These are phyloP conservation scores for Acrobasis suavella DNA, from an alignment of 2,888 invertebrate genomes.

Conservation along the genomic window DNA sequence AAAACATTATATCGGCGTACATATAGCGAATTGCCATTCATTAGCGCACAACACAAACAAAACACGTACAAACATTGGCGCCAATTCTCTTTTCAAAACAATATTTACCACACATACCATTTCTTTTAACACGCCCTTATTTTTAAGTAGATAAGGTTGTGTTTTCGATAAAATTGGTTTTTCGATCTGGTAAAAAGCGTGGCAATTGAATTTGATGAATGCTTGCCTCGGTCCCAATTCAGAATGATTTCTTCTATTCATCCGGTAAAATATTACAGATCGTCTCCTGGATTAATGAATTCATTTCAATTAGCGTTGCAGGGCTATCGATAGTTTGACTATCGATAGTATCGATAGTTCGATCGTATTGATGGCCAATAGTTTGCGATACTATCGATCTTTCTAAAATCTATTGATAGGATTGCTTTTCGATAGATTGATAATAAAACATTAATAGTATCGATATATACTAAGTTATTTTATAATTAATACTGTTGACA, in stretches of 20 bases:
- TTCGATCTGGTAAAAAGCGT: neutral
- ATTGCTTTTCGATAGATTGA: too few species aligned
- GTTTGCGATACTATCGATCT: too few species aligned
- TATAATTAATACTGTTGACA: too few species aligned
- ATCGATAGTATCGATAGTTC: too few species aligned
- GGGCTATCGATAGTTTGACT: too few species aligned
- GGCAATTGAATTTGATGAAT: constrained; percentile 55
- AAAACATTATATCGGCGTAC: constrained; percentile 1
- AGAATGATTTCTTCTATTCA: constrained; percentile 71
- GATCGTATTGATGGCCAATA: too few species aligned
- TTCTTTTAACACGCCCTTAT: neutral
- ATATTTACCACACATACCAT: neutral
- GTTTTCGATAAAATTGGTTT: neutral
- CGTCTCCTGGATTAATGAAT: constrained; percentile 65
- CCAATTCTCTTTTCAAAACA: constrained; percentile 20
- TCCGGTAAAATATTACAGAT: constrained; percentile 64
- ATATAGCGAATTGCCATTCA: constrained; percentile 22
- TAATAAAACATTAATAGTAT: too few species aligned
- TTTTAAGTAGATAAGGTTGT: neutral
- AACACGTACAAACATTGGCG: constrained; percentile 23
- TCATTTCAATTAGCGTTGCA: constrained; percentile 50
- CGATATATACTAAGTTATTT: too few species aligned
- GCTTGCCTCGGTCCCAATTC: constrained; percentile 42
- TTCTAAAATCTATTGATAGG: too few species aligned
- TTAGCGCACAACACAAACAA: constrained; percentile 23